Conservation (phyloP, 2,797 vertebrate species). For the Tympanoctomys barrerae region DNA sequence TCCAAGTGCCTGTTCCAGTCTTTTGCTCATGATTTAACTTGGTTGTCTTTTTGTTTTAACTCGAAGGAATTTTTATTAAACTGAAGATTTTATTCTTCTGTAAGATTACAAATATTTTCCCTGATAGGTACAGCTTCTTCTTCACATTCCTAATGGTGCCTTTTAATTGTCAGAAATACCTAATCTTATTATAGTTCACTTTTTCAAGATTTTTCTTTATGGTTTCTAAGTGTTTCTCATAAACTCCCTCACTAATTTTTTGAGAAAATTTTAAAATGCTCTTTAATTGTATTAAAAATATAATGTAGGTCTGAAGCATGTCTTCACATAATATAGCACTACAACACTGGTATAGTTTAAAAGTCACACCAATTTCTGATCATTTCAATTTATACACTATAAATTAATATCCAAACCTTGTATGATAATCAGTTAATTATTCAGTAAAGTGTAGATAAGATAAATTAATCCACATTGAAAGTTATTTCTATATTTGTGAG, state of each 20-base stretch:
- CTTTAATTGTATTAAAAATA: constrained; percentile 79
- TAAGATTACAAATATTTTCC: neutral
- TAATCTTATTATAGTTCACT: neutral
- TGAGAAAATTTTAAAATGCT: constrained; percentile 68
- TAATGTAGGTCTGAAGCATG: constrained; percentile 56
- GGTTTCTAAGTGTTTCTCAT: neutral
- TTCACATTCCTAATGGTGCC: neutral
- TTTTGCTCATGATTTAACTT: neutral
- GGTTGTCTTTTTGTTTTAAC: neutral
- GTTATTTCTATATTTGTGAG: constrained; percentile 34
- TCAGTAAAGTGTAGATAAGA: constrained; percentile 69
- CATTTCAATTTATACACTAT: constrained; percentile 40
- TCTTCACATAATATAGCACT: constrained; percentile 48
- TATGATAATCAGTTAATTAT: neutral
- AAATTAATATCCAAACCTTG: constrained; percentile 69
- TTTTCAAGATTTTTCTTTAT: neutral
- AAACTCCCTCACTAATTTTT: neutral
- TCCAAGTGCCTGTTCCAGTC: neutral
- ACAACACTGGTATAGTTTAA: constrained; percentile 65
- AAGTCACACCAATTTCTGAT: constrained; percentile 67
- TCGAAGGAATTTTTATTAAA: neutral
- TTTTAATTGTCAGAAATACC: neutral
- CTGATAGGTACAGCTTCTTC: neutral
- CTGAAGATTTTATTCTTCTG: neutral
- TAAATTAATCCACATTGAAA: constrained; percentile 73